These are phyloP conservation scores for Tachycineta bicolor DNA, from an alignment of 2,113 vertebrate species.

Conservation along the genomic window DNA sequence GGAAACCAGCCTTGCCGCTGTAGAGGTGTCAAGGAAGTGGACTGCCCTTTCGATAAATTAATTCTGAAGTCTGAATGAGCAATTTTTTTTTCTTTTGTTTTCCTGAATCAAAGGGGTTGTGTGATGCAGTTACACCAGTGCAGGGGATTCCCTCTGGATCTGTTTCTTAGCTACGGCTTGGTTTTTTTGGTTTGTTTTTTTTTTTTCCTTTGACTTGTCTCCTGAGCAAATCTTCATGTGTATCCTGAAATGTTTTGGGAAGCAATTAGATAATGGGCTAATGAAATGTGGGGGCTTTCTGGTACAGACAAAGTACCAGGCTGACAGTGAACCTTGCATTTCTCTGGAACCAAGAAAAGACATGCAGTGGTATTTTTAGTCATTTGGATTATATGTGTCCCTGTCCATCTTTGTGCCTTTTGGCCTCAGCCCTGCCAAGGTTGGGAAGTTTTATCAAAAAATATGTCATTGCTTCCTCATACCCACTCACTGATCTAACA, in stretches of 20 bases:
- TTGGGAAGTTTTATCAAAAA: not conserved
- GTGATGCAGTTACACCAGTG: not conserved
- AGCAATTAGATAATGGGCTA: not conserved
- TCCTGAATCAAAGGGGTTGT: not conserved
- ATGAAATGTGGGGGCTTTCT: not conserved
- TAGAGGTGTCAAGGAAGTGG: not conserved
- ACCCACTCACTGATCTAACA: not conserved
- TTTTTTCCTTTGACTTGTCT: not conserved
- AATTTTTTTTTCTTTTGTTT: not conserved
- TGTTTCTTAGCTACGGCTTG: not conserved
- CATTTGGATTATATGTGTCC: not conserved
- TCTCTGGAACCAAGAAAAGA: not conserved
- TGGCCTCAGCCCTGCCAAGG: not conserved
- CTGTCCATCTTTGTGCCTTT: not conserved
- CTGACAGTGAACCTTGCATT: not conserved
- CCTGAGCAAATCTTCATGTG: not conserved
- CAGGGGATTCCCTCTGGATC: conserved; percentile 27
- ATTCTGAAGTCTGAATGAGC: not conserved
- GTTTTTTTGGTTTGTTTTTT: too few relatives aligned
- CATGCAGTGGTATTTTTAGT: not conserved
- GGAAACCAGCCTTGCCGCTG: not conserved
- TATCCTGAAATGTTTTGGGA: conserved; percentile 24
- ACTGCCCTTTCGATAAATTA: not conserved
- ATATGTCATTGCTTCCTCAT: not conserved
- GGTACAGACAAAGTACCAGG: not conserved